Base-by-base conservation (phyloP, 2,797 vertebrate species). In the Synaphobranchus kaupii region DNA sequence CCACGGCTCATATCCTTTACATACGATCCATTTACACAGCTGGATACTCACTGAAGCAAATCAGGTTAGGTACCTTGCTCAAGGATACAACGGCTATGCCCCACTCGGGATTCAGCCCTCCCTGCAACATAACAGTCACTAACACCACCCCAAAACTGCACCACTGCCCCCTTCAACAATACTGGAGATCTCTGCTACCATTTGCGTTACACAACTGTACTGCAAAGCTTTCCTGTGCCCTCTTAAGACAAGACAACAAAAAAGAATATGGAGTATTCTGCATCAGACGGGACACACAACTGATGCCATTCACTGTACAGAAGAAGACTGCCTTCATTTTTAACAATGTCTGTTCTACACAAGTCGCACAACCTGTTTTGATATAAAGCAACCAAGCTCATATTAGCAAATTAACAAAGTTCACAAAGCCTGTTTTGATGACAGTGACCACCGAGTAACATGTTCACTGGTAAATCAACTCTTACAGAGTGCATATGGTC, bases 1-100 rank as follows among this genome's bases (percentile, higher is more conserved):
- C 6, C 22, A 81, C n/a, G 20, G 47, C 44, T 50, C 78, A 48
- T 31, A 9, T 81, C 47, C 25, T 50, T 50, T n/a, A 81, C 47
- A 81, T 81, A n/a, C 1, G 44, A 20, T 81, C 47, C 44, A 81
- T 50, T 50, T 50, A 39, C 15, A 48, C 78, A 81, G 78, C 78
- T 81, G 78, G 78, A 81, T 81, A 81, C 47, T 50, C 47, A 50
- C 78, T 81, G 78, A 81, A 81, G 78, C 78, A 50, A 81, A 81
- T 81, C 78, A 81, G 73, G 73, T 78, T 78, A 78, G 34, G 73
- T 50, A 81, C 39, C n/a, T 50, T 81, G 20, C 47, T 48, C 78
- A 81, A 50, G 44, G 47, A 47, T 81, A 81, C 78, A 81, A 50
- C 47, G 2, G 47, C 8, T 48, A 47, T 50, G 44, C 12, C 47